Percentiles rank a stretch among this genome's conserved stretches.
Conservation (phyloP, 2,113 vertebrate genomes). For the Zosterops borbonicus region DNA sequence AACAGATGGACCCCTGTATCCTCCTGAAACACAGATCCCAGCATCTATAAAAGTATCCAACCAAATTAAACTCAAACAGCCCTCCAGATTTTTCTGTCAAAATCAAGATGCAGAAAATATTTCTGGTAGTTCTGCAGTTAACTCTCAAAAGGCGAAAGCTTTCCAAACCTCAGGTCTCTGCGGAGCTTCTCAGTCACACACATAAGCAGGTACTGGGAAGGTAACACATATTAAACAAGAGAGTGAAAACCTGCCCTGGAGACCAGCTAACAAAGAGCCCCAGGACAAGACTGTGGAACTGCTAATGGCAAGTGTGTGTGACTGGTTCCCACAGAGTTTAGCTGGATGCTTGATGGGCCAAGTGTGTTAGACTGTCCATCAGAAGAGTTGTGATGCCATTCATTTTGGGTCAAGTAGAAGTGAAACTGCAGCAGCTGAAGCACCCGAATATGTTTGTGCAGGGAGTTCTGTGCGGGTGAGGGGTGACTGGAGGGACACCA, state of each 20-base stretch:
- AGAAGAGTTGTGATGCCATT: neutral
- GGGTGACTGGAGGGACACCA: neutral
- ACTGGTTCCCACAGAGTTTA: neutral
- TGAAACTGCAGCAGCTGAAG: neutral
- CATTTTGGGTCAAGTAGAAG: neutral
- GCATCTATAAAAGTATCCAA: neutral
- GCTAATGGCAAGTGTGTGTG: neutral
- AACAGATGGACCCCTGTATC: neutral
- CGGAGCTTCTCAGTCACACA: neutral
- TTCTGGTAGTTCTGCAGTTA: neutral
- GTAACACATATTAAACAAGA: rapidly evolving
- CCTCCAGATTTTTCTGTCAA: neutral
- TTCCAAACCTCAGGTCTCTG: neutral
- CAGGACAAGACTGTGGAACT: neutral
- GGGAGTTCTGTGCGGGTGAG: neutral
- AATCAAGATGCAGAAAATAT: neutral
- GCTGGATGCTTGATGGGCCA: neutral
- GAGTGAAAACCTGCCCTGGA: neutral
- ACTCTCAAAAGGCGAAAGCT: neutral
- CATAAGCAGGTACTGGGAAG: too few relatives aligned
- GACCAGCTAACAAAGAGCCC: neutral
- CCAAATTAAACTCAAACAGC: neutral
- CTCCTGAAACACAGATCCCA: neutral
- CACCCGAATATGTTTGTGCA: rapidly evolving
- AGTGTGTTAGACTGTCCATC: neutral